Evolutionary conservation across 1,140 invertebrate genomes (phyloP).

Genomic region (Rhopalosiphum maidis): DNA sequence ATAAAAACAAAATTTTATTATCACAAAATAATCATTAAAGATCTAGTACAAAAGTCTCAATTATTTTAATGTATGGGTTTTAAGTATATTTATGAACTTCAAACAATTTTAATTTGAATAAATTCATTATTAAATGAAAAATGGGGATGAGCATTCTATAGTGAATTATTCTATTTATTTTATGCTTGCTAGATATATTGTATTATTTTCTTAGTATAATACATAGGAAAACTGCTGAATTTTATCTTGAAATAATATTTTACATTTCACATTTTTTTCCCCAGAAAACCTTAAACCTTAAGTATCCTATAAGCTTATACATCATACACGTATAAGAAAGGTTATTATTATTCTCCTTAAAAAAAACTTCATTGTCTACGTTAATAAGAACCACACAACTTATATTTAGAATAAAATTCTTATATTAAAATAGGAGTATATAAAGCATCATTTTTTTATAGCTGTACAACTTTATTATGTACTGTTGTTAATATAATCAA

Average conservation of each 20-base stretch:
- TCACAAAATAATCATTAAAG: neutral
- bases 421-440: neutral
- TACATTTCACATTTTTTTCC: neutral
- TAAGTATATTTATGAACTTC: neutral
- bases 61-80: neutral
- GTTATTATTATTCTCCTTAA: neutral
- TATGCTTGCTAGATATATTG: neutral
- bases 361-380: neutral
- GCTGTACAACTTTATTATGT: neutral
- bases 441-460: neutral
- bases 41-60: neutral
- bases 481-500: too few relatives aligned
- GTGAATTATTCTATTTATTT: neutral
- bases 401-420: neutral
- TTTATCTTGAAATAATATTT: neutral
- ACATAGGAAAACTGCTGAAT: neutral
- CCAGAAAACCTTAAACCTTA: slow-evolving; percentile 12
- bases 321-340: neutral
- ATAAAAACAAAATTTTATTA: neutral
- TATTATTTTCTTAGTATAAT: neutral
- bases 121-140: neutral
- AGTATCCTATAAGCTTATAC: neutral
- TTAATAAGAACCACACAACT: neutral
- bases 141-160: neutral
- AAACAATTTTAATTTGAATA: neutral